Evolutionary conservation across 2,113 vertebrate genomes (phyloP).

Genomic region (Lutjanus erythropterus): DNA sequence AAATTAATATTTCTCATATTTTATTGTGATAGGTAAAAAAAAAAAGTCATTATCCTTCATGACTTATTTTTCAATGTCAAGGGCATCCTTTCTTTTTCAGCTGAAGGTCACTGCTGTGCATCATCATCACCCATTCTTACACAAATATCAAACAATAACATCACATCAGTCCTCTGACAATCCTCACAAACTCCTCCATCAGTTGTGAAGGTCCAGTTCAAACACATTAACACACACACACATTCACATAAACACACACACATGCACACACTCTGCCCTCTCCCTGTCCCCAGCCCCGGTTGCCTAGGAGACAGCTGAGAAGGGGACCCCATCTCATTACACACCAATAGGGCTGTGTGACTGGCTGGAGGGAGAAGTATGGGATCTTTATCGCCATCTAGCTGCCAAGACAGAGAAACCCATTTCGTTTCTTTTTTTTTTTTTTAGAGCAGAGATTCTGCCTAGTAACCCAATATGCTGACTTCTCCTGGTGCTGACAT

Average conservation of each 20-base stretch:
- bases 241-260: constrained; percentile 17
- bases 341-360: constrained; percentile 56
- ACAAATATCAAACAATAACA: constrained; percentile 8
- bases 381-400: constrained; percentile 68
- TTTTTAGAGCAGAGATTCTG: constrained; percentile 58
- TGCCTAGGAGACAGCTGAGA: constrained; percentile 81
- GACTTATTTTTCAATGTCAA: constrained; percentile 42
- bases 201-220: constrained; percentile 48
- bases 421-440: not conserved
- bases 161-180: constrained; percentile 34
- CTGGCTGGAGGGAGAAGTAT: constrained; percentile 34
- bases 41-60: not conserved
- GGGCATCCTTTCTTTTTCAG: constrained; percentile 23
- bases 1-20: not conserved
- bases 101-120: constrained; percentile 65
- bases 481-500: constrained; percentile 57
- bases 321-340: constrained; percentile 71
- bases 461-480: constrained; percentile 81
- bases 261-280: constrained; percentile 72
- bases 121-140: constrained; percentile 24
- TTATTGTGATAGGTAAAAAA: not conserved
- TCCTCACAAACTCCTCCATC: constrained; percentile 44
- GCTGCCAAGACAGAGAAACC: constrained; percentile 42
- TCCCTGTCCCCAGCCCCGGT: constrained; percentile 77
- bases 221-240: constrained; percentile 37